phyloP scores from a whole-genome alignment of 2,113 vertebrate genomes.

The Pungitius pungitius region DNA sequence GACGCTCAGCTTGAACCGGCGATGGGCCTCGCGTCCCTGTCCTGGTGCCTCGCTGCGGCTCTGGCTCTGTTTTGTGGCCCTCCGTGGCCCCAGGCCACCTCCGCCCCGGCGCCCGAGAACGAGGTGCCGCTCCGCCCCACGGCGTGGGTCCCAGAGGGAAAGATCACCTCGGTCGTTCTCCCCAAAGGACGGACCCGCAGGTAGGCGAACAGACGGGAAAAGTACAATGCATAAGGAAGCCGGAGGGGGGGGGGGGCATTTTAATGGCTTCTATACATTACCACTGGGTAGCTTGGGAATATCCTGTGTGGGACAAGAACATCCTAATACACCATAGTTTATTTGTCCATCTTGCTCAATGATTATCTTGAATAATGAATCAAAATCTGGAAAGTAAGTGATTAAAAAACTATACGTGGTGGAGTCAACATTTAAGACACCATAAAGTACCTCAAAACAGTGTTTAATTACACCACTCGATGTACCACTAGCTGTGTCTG shows the following conservation, averaged over 20 bases:
- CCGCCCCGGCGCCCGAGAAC: slow-evolving; percentile 75
- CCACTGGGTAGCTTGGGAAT: neutral
- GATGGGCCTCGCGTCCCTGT: slow-evolving; percentile 54
- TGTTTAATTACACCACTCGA: neutral
- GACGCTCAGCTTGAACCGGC: neutral
- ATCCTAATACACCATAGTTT: too few species aligned
- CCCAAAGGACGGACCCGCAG: slow-evolving; percentile 85
- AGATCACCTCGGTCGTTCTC: slow-evolving; percentile 82
- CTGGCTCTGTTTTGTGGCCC: slow-evolving; percentile 60
- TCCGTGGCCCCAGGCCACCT: slow-evolving; percentile 50
- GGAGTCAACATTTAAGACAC: neutral
- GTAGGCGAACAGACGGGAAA: slow-evolving; percentile 65
- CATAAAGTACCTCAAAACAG: neutral
- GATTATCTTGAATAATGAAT: neutral
- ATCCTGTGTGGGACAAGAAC: neutral
- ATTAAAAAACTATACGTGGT: neutral
- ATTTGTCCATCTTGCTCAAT: neutral
- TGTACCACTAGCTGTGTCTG: neutral
- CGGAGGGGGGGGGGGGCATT: neutral
- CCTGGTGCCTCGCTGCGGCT: slow-evolving; percentile 64
- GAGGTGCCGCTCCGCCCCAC: slow-evolving; percentile 80
- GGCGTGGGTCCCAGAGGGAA: slow-evolving; percentile 83
- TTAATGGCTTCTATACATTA: neutral
- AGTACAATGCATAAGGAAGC: neutral
- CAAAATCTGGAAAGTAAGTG: neutral